These are phyloP conservation scores for Eulemur rubriventer DNA, from an alignment of 2,797 vertebrate species.

Conservation along the genomic window DNA sequence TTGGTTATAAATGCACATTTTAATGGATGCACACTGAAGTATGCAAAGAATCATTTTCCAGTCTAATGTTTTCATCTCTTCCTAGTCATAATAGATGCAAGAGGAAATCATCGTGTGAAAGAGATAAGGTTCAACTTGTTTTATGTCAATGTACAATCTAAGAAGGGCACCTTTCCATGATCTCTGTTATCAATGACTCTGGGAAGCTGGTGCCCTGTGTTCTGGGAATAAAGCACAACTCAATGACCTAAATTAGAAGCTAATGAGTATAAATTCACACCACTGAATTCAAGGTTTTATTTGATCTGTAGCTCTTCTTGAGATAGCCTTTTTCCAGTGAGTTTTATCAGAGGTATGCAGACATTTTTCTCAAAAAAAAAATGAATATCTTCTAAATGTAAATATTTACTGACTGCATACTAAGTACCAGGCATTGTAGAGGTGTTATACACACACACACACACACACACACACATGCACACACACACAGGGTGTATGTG, in stretches of 20 bases:
- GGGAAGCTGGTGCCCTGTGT: not conserved
- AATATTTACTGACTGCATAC: not conserved
- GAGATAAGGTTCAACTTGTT: not conserved
- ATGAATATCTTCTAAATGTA: not conserved
- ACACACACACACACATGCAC: not conserved
- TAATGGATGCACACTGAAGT: constrained; percentile 15
- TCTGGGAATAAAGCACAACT: not conserved
- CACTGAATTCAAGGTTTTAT: constrained; percentile 4
- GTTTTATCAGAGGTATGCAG: not conserved
- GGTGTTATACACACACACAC: not conserved
- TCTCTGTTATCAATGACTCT: not conserved
- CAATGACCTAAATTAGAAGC: not conserved
- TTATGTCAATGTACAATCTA: not conserved
- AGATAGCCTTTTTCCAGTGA: not conserved
- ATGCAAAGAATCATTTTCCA: constrained; percentile 3
- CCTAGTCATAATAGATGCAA: not conserved
- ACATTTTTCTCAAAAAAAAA: constrained; percentile 20
- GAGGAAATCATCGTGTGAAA: not conserved
- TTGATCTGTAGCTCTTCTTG: not conserved
- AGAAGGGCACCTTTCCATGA: not conserved
- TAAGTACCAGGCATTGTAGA: not conserved
- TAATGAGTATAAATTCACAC: not conserved
- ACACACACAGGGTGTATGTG: not conserved
- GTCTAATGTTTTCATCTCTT: constrained; percentile 27
- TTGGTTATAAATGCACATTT: not conserved